Conservation (phyloP, 2,113 vertebrate species). For the Probosciger aterrimus region DNA sequence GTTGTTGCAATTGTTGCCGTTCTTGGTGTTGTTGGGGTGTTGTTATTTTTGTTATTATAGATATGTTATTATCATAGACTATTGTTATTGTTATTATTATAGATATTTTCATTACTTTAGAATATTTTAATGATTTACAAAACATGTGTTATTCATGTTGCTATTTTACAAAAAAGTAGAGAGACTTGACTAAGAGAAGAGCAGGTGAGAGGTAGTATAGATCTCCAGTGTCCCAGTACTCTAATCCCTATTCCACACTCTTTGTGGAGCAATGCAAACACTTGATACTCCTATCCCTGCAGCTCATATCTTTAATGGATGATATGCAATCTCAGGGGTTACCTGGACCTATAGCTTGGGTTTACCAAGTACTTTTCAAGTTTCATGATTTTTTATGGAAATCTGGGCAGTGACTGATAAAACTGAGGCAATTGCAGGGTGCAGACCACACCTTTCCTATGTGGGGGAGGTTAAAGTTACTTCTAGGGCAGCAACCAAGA, state of each 20-base stretch:
- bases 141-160: background rate
- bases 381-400: background rate
- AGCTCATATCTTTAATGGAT: background rate
- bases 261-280: background rate
- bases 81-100: background rate
- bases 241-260: background rate
- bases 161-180: background rate
- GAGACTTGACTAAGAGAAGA: background rate
- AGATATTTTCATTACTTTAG: constrained; percentile 8
- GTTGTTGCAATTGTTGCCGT: background rate
- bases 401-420: background rate
- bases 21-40: background rate
- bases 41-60: too few species aligned
- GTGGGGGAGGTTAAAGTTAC: background rate
- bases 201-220: background rate
- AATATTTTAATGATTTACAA: constrained; percentile 11
- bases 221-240: background rate
- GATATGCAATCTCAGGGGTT: background rate
- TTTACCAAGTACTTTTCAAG: background rate
- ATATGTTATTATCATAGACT: too few species aligned
- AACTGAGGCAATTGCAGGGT: background rate
- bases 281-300: background rate
- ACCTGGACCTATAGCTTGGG: background rate
- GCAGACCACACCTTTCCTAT: background rate
- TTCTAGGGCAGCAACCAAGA: background rate